These are phyloP conservation scores for Nemopilema nomurai DNA, from an alignment of 30 jellyfish, hydroid and myxozoan species.

Conservation along the genomic window DNA sequence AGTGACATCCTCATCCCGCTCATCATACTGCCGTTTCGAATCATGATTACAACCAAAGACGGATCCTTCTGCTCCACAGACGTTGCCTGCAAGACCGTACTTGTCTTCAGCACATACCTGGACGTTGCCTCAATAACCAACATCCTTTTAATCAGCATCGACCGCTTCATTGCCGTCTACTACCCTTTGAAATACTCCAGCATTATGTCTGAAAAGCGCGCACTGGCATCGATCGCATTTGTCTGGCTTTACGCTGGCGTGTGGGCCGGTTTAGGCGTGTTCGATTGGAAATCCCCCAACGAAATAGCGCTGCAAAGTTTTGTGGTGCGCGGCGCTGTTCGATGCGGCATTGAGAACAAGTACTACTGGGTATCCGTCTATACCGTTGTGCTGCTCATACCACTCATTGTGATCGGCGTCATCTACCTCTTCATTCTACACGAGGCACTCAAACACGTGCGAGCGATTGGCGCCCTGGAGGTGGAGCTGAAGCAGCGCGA, in stretches of 20 bases:
- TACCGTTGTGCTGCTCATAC: slow-evolving; percentile 43
- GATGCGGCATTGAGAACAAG: slow-evolving; percentile 46
- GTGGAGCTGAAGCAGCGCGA: slow-evolving; percentile 3
- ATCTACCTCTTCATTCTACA: slow-evolving; percentile 55
- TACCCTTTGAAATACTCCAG: slow-evolving; percentile 59
- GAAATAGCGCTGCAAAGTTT: neutral
- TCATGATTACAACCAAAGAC: slow-evolving; percentile 21
- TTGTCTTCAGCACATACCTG: slow-evolving; percentile 26
- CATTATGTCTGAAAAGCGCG: slow-evolving; percentile 49
- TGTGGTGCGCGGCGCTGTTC: neutral
- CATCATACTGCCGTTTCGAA: slow-evolving; percentile 53
- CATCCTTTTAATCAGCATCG: slow-evolving; percentile 77
- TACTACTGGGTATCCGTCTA: slow-evolving; percentile 40
- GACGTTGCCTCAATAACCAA: slow-evolving; percentile 65
- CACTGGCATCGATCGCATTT: neutral
- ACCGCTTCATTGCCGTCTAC: slow-evolving; percentile 64
- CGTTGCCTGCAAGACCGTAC: slow-evolving; percentile 50
- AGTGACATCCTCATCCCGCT: slow-evolving; percentile 60
- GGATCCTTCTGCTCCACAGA: slow-evolving; percentile 58
- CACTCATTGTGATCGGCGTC: slow-evolving; percentile 63
- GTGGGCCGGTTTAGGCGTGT: slow-evolving; percentile 70
- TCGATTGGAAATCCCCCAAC: slow-evolving; percentile 70
- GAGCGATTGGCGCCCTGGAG: slow-evolving; percentile 59
- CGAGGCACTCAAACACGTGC: slow-evolving; percentile 73
- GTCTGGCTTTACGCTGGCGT: slow-evolving; percentile 67